Conservation (phyloP, 2,113 vertebrate genomes). For the Coracopsis vasa region DNA sequence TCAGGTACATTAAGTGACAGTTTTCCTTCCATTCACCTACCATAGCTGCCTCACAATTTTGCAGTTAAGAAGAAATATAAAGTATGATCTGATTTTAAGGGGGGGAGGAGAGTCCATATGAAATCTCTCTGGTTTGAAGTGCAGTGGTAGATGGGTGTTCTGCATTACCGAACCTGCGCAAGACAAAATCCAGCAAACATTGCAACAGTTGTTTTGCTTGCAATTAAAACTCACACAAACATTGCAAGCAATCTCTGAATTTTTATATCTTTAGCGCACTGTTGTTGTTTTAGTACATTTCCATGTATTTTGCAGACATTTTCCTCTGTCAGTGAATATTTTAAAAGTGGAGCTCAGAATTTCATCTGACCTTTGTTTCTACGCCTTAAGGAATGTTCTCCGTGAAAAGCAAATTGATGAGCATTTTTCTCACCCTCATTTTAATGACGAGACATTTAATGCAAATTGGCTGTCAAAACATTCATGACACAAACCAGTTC, state of each 20-base stretch:
- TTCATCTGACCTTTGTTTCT: not conserved
- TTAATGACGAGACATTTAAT: not conserved
- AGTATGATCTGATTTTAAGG: not conserved
- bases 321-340: not conserved
- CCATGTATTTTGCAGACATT: not conserved
- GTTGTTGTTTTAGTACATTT: not conserved
- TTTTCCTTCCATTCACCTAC: not conserved
- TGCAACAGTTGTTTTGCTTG: not conserved
- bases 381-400: not conserved
- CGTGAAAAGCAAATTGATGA: not conserved
- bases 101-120: rapidly evolving
- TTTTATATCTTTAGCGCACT: not conserved
- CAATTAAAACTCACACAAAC: not conserved
- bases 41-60: not conserved
- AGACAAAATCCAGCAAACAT: not conserved
- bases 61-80: not conserved
- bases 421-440: not conserved
- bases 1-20: not conserved
- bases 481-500: not conserved
- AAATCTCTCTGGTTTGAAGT: not conserved
- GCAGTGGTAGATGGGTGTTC: not conserved
- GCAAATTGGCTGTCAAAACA: not conserved
- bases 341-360: not conserved
- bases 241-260: not conserved
- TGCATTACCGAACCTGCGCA: not conserved